Base-by-base conservation (phyloP, 2,797 vertebrate genomes). In the Protonibea diacanthus region DNA sequence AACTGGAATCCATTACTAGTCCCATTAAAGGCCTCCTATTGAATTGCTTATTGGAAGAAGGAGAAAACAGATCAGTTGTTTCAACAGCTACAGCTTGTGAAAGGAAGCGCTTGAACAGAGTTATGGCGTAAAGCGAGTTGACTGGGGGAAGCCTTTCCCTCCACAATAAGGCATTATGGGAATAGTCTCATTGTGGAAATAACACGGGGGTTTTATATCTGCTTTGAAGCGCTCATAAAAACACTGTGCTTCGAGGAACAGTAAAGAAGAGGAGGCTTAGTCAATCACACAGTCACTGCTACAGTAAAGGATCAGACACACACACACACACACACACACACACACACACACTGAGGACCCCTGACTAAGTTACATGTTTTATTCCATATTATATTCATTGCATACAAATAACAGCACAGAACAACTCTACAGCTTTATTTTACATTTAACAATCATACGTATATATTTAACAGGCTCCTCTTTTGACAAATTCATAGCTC, bases 1-100 rank as follows among this genome's bases (percentile, higher is more conserved):
- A 84, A 71, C 65, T 29, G 52, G 64, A 82, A 87, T 82, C 70
- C 82, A 82, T 88, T 76, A 80, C 61, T 45, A 12, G 25, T 74
- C 49, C 64, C 74, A 87, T 88, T 87, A 76, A 85, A 85, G 62
- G 44, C 9, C 9, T 45, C 58, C 40, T 27, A 65, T 60, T 64
- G 69, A 66, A 73, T 40, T 58, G 27, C 29, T 71, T 67, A 74
- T 63, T 53, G 60, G 56, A 45, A 70, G 55, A 53, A 13, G 62
- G 47, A 60, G 65, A 72, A 78, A 87, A 70, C 67, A 62, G 60
- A 73, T 80, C 38, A 29, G 51, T 81, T 49, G 57, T 42, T 77
- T 77, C 15, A 65, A 40, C 47, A 15, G 48, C 5, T 14, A 5
- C 20, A 47, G 55, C 67, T 66, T 29, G 17, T 49, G 27, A 64